Evolutionary conservation across 2,888 invertebrate genomes (phyloP).

Genomic region (Candidula unifasciata): DNA sequence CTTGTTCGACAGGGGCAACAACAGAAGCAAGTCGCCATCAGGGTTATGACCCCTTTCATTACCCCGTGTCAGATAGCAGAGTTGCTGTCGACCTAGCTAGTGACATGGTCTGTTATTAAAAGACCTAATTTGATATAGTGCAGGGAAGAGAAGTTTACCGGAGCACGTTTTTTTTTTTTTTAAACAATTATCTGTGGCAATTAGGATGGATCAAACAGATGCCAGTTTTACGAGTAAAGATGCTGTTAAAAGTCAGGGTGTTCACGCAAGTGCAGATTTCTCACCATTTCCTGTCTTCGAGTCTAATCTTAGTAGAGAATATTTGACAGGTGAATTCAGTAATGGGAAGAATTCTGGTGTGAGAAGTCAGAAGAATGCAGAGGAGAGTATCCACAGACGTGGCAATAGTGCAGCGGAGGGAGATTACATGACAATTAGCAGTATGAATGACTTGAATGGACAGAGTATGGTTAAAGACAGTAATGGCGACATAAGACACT

Average conservation of each 20-base stretch:
- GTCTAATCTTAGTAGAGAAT: background rate
- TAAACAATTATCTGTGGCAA: too few species aligned
- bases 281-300: background rate
- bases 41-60: too few species aligned
- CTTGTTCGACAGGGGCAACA: too few species aligned
- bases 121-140: too few species aligned
- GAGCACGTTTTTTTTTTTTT: too few species aligned
- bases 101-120: too few species aligned
- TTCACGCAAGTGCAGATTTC: background rate
- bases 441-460: background rate
- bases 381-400: background rate
- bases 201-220: too few species aligned
- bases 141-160: too few species aligned
- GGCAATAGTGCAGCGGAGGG: background rate
- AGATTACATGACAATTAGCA: background rate
- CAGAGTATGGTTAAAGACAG: too few species aligned
- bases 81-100: too few species aligned
- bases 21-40: too few species aligned
- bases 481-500: background rate
- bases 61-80: too few species aligned
- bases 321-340: background rate
- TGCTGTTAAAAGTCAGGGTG: background rate
- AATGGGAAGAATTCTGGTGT: background rate
- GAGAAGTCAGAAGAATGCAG: background rate
- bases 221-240: background rate